A percentile compares a stretch with the other conserved stretches of the same genome.
These are phyloP conservation scores for Leucophora obtusa DNA, from an alignment of 2,888 invertebrate genomes.

Conservation along the genomic window DNA sequence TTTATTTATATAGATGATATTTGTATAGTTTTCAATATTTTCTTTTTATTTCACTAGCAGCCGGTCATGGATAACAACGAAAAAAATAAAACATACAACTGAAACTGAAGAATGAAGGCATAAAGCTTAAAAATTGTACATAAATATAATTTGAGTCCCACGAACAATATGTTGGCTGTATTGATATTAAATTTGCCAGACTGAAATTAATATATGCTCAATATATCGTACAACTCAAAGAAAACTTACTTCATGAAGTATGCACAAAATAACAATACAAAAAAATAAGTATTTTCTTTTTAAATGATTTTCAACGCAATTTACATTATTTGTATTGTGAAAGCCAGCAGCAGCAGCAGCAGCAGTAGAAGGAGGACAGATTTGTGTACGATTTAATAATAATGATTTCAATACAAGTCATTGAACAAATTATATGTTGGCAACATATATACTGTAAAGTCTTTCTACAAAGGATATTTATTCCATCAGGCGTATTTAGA, in stretches of 20 bases:
- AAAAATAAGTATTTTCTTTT: neutral
- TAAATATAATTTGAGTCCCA: conserved; percentile 5
- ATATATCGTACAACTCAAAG: conserved; percentile 7
- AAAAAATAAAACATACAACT: neutral
- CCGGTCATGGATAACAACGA: neutral
- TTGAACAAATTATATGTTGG: conserved; percentile 33
- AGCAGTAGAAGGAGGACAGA: neutral
- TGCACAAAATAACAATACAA: neutral
- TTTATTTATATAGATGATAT: neutral
- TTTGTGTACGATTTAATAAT: too few species aligned
- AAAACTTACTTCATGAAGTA: neutral
- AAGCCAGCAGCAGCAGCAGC: neutral
- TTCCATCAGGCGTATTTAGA: too few species aligned
- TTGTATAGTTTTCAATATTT: neutral
- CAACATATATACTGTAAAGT: conserved; percentile 7
- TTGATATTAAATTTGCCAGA: conserved; percentile 1
- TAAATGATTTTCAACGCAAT: neutral
- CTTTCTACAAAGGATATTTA: too few species aligned
- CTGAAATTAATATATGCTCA: conserved; percentile 32
- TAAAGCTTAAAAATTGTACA: neutral
- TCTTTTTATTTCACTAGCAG: neutral
- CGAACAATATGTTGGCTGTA: neutral
- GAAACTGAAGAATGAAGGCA: neutral
- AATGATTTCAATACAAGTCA: conserved; percentile 50
- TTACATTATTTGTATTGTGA: neutral